Evolutionary conservation across 2,888 invertebrate genomes (phyloP).

Genomic region (Microctonus hyperodae): DNA sequence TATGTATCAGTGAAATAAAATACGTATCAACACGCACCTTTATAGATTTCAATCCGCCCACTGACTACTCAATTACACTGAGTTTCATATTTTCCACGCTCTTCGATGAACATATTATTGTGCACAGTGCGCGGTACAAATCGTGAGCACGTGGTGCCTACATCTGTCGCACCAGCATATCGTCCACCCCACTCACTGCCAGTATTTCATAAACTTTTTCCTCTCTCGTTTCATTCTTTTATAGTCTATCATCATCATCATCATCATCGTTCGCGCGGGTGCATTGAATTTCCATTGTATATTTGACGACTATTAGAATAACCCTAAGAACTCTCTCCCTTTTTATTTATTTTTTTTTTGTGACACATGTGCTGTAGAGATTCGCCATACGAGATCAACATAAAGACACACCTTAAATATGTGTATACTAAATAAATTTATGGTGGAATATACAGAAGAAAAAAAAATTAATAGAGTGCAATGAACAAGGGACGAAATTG

Average conservation of each 20-base stretch:
- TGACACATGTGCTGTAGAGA: conserved; percentile 34
- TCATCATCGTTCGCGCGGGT: conserved; percentile 38
- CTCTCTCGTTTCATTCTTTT: conserved; percentile 16
- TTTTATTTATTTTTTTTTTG: conserved; percentile 32
- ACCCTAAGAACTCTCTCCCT: conserved; percentile 48
- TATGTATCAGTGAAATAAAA: conserved; percentile 23
- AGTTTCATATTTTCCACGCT: conserved; percentile 54
- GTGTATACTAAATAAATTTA: too few species aligned
- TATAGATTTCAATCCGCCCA: conserved; percentile 41
- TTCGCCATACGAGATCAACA: conserved; percentile 35
- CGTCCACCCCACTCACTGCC: conserved; percentile 40
- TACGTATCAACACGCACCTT: conserved; percentile 27
- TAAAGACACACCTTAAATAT: conserved; percentile 17
- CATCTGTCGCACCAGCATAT: conserved; percentile 56
- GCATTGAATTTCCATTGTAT: conserved; percentile 41
- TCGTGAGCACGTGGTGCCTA: conserved; percentile 51
- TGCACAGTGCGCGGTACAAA: conserved; percentile 44
- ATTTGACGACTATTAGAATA: conserved; percentile 44
- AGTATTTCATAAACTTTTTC: conserved; percentile 39
- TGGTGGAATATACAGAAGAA: conserved; percentile 18
- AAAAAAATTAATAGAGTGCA: conserved; percentile 36
- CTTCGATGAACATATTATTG: conserved; percentile 49
- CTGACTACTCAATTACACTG: conserved; percentile 54
- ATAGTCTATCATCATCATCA: conserved; percentile 35
- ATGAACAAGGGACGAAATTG: conserved; percentile 20